These are phyloP conservation scores for Rhipidura dahli DNA, from an alignment of 2,113 vertebrate species.

Conservation along the genomic window DNA sequence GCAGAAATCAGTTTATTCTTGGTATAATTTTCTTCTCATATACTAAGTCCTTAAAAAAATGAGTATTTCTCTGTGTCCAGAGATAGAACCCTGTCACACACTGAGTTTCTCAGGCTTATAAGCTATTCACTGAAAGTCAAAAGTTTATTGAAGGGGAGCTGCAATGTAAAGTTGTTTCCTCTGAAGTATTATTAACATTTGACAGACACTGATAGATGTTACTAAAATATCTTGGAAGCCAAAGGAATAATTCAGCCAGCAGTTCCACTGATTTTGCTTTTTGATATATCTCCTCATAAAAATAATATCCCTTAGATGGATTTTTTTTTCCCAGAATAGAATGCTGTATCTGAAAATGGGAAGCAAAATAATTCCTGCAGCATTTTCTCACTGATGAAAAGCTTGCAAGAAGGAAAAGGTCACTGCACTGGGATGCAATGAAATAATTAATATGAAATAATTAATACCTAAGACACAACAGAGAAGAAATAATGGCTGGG, in stretches of 20 bases:
- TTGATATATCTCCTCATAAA: conserved; percentile 38
- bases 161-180: conserved; percentile 11
- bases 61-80: not conserved
- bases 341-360: conserved; percentile 33
- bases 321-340: conserved; percentile 41
- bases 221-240: conserved; percentile 18
- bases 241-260: conserved; percentile 26
- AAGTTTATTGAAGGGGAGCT: conserved; percentile 1
- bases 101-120: not conserved
- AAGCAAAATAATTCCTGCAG: conserved; percentile 57
- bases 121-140: conserved; percentile 2
- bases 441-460: conserved; percentile 68
- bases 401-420: not conserved
- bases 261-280: conserved; percentile 36
- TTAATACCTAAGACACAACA: conserved; percentile 35
- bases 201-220: conserved; percentile 25
- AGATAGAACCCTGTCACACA: not conserved
- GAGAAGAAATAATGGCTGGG: not conserved
- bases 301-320: conserved; percentile 52
- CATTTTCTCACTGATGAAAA: conserved; percentile 39
- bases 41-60: conserved; percentile 15
- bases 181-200: conserved; percentile 12
- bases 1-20: not conserved
- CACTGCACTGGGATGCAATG: conserved; percentile 32
- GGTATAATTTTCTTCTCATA: not conserved